Base-by-base conservation (phyloP, 2,888 invertebrate genomes). In the Sarcophaga carnaria region DNA sequence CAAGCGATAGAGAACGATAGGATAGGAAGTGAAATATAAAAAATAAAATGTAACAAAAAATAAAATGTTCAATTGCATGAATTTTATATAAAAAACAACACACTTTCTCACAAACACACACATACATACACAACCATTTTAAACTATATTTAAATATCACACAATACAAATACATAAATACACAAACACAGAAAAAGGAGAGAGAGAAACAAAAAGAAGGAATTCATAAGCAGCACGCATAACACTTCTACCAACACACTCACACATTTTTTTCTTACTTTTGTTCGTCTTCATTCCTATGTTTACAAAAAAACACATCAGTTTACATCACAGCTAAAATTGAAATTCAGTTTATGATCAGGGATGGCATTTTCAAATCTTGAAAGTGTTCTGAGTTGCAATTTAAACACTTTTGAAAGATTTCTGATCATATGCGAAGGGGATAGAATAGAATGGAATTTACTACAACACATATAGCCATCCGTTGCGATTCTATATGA, bases 311-410 rank as follows among this genome's bases (percentile, higher is more conserved):
- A 66, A 27, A 62, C 8, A n/a, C 72, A 63, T 66, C 54, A 69
- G 27, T 49, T 72, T 54, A 60, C 17, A 14, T 12, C 54, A 60
- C 54, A 14, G 54, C 54, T 54, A 67, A 72, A 83, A 84, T 80
- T 81, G 87, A 89, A 88, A 88, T 80, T 12, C 14, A 12, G 4
- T 54, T 54, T 17, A 12, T 14, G 54, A 37, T 37, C 37, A 37
- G 37, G 37, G 37, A 37, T 37, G 37, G 37, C 2, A 37, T 10
- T 8, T 37, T 37, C 10, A 37, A 37, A 10, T 37, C 37, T 37
- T 8, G 37, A 0, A 37, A 37, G 37, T 37, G 10, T 10, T 10
- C 37, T 2, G 2, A 37, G 2, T 2, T 37, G 10, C 0, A 37
- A 37, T 37, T 37, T 37, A 10, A 37, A 10, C 10, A 10, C 1